A percentile compares a stretch with the other conserved stretches of the same genome.
Evolutionary conservation across 2,113 vertebrate genomes (phyloP).

Genomic region (Rhegmatorhina hoffmannsi): DNA sequence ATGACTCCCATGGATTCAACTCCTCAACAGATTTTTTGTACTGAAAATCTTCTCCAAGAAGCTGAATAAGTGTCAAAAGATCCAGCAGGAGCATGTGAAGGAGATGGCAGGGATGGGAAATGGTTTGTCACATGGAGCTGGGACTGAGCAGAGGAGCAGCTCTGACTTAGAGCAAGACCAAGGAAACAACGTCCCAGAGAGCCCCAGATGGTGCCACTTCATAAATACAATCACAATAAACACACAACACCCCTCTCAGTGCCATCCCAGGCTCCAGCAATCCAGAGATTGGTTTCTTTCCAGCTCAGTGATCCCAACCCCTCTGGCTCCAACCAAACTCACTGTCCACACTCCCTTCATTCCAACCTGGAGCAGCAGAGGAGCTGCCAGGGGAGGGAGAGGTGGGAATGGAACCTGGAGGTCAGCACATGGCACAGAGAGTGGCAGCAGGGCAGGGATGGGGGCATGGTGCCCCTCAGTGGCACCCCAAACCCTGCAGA

Average conservation of each 20-base stretch:
- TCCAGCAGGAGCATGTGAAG: background rate
- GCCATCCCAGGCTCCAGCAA: background rate
- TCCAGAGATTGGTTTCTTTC: background rate
- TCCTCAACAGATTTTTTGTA: background rate
- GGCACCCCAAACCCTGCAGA: too few relatives aligned
- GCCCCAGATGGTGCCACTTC: background rate
- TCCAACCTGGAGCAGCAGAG: background rate
- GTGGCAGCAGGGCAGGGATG: too few relatives aligned
- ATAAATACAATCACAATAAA: background rate
- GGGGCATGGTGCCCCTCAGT: too few relatives aligned
- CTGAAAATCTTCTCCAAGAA: background rate
- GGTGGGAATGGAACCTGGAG: background rate
- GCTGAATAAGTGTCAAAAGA: background rate
- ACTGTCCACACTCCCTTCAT: rapidly evolving
- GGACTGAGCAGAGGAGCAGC: background rate
- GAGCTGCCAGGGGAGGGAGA: rapidly evolving
- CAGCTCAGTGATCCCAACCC: background rate
- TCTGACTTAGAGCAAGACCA: rapidly evolving
- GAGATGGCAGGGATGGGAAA: background rate
- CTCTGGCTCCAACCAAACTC: background rate
- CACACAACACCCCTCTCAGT: background rate
- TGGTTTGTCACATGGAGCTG: background rate
- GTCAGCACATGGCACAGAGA: rapidly evolving
- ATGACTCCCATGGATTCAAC: background rate
- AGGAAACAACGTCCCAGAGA: background rate